Evolutionary conservation across 2,888 invertebrate species (phyloP).

Genomic region (Drosophila lacicola): DNA sequence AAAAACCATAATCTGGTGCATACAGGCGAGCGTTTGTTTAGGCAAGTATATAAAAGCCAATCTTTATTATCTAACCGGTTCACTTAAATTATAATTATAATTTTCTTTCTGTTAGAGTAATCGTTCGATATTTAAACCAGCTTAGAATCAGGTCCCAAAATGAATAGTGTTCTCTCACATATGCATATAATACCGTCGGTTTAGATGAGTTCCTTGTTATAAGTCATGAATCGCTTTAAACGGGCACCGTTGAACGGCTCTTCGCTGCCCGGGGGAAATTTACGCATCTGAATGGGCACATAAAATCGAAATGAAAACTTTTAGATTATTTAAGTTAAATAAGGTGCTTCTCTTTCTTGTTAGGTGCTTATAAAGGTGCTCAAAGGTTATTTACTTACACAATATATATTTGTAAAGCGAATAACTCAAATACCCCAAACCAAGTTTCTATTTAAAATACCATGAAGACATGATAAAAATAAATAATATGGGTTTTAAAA

Average conservation of each 20-base stretch:
- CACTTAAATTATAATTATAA: neutral
- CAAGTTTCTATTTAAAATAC: slow-evolving; percentile 21
- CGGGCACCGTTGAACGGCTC: slow-evolving; percentile 86
- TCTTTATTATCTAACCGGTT: slow-evolving; percentile 3
- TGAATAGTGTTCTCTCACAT: slow-evolving; percentile 1
- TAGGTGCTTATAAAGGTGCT: neutral
- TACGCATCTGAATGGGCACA: slow-evolving; percentile 87
- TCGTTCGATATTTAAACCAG: slow-evolving; percentile 7
- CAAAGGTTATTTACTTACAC: slow-evolving; percentile 34
- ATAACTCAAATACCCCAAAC: slow-evolving; percentile 33
- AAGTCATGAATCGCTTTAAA: slow-evolving; percentile 86
- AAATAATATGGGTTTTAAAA: neutral
- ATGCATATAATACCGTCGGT: slow-evolving; percentile 17
- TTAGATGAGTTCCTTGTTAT: slow-evolving; percentile 84
- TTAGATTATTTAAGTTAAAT: neutral
- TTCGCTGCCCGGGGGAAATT: slow-evolving; percentile 89
- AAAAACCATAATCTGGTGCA: slow-evolving; percentile 81
- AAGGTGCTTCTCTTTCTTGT: neutral
- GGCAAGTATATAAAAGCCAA: slow-evolving; percentile 46
- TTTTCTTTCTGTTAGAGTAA: neutral
- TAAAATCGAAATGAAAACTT: slow-evolving; percentile 20
- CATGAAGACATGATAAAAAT: slow-evolving; percentile 13
- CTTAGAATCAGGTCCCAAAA: slow-evolving; percentile 15
- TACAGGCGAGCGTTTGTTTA: slow-evolving; percentile 79
- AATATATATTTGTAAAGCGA: slow-evolving; percentile 11